Evolutionary conservation across 2,113 vertebrate species (phyloP), one percentile per base, ranked within the genome.

Genomic region (Gobius niger): DNA sequence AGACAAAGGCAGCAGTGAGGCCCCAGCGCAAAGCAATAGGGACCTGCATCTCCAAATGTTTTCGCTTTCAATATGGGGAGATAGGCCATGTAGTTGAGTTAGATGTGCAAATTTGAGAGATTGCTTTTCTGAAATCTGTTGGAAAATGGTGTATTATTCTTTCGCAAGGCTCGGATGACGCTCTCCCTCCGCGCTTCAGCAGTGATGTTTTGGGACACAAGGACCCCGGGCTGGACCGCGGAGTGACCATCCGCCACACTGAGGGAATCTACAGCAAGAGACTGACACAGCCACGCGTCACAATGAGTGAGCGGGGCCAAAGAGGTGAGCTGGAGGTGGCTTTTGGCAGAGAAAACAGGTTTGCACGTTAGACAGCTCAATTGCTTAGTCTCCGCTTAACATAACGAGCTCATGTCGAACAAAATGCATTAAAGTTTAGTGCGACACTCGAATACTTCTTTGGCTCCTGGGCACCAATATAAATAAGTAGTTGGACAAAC

Each of bases 91-190:
- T 50, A 34, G 24, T 34, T 34, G 24, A n/a, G 1, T 9, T 7
- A 60, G 4, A 15, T 40, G 8, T 2, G 13, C 3, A 59, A 15
- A 42, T 13, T 57, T 18, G 8, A 56, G 18, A 44, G 15, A 46
- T 11, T 19, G 10, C 15, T 41, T 47, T 12, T 19, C 24, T 3
- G 24, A 34, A 34, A 46, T 63, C 12, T 2, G 40, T 7, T 18
- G 34, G 16, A 6, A 11, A 5, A 3, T 18, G 3, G 6, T 0
- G 2, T 47, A 6, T 14, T 51, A 0, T 47, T 34, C 44, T 42
- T 2, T 47, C 42, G 7, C 68, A 78, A 99, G 97, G 94, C 2
- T 94, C 94, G 9, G 94, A 93, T 54, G 94, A 95, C 66, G 94
- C 95, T 0, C 24, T 93, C 65, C 89, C 95, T 9, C 89, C 93